Evolutionary conservation across 2,113 vertebrate genomes (phyloP), one percentile per base, ranked within the genome.

Genomic region (Raja brachyura): DNA sequence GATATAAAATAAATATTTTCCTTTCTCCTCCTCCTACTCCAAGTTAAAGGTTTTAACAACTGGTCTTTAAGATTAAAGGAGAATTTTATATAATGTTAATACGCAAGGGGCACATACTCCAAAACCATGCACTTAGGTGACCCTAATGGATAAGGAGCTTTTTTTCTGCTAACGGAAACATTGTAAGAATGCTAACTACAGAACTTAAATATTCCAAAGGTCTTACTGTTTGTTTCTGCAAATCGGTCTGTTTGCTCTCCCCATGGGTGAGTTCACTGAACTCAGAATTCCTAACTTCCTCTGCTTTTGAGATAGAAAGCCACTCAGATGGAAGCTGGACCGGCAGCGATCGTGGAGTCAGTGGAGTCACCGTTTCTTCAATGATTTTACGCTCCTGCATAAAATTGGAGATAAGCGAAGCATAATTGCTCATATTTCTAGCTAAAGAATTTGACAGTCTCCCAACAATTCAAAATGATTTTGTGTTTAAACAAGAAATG

Each of bases 331-430:
- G 96, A 94, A 95, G 94, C 93, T 97, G 97, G 93, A 98, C 96
- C 81, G 97, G 93, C 79, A 95, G 95, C 79, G 95, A 95, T 74
- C 33, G 96, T 6, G 95, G 97, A 93, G 95, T 96, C 93, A 99
- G 97, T 2, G 98, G 97, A 31, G 98, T 95, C 93, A 98, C 96
- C 0, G 98, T 99, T 95, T 99, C 98, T 94, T 99, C 97, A 94
- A 99, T 97, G 94, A 99, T 99, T 95, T 97, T 97, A 0, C 97
- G 97, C 93, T 99, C 98, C 98, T 99, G 93, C 75, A 94, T 33
- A 76, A 39, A 0, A 81, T 33, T 90, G 61, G 61, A 90, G 31
- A 90, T 11, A 66, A 70, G 16, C 28, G 66, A 92, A 39, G 48
- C 63, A 74, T 1, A 48, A 14, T 73, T 54, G 90, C 39, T 73